Conservation (phyloP, 1,140 invertebrate species). For the Samia ricini region DNA sequence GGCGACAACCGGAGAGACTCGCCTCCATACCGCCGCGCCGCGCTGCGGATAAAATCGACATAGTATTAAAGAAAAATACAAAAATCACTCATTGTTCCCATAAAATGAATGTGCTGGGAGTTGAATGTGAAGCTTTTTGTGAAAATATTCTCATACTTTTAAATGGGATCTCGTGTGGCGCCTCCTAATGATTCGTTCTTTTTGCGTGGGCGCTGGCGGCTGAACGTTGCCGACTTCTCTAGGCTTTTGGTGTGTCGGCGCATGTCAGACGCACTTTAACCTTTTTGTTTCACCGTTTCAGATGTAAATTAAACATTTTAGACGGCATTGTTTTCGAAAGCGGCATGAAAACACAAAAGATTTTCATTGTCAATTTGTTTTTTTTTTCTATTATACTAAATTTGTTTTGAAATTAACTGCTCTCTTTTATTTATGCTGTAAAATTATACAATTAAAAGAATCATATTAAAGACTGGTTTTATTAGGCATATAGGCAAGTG, state of each 20-base stretch:
- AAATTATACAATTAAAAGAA: not conserved
- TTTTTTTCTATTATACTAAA: conserved; percentile 4
- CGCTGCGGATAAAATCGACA: conserved; percentile 73
- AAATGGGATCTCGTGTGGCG: conserved; percentile 75
- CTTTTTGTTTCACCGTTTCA: conserved; percentile 64
- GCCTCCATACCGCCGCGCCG: conserved; percentile 59
- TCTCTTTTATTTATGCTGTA: not conserved
- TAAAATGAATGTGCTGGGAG: conserved; percentile 76
- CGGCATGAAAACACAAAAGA: conserved; percentile 39
- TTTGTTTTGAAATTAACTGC: not conserved
- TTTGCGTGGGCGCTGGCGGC: conserved; percentile 55
- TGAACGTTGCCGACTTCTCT: conserved; percentile 44
- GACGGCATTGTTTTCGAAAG: conserved; percentile 63
- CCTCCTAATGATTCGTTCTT: conserved; percentile 73
- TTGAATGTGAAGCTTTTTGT: conserved; percentile 76
- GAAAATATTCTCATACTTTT: conserved; percentile 77
- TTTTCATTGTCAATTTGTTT: conserved; percentile 30
- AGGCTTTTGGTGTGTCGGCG: conserved; percentile 64
- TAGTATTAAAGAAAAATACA: conserved; percentile 76
- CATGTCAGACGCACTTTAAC: conserved; percentile 49
- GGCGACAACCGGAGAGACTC: conserved; percentile 65
- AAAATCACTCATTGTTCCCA: conserved; percentile 77
- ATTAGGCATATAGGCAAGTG: too few species aligned
- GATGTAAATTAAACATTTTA: conserved; percentile 75
- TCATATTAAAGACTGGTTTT: too few species aligned